These are phyloP conservation scores for Chelonoidis abingdonii DNA, from an alignment of 2,113 vertebrate genomes.

Conservation along the genomic window DNA sequence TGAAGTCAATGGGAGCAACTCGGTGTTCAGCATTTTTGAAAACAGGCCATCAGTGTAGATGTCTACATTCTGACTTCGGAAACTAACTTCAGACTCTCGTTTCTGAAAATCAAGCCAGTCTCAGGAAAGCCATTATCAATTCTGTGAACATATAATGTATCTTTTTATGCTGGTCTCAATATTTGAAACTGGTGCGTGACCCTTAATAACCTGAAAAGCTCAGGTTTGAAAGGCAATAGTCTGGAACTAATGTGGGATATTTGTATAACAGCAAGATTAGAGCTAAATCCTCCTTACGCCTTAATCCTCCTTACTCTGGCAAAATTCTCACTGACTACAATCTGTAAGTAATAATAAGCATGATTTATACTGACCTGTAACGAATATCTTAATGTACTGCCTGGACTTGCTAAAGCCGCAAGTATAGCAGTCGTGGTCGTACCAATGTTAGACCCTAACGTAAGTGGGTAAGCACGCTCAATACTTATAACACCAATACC, in stretches of 20 bases:
- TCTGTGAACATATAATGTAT: not conserved
- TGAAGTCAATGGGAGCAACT: not conserved
- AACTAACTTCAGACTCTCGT: not conserved
- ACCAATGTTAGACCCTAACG: slow-evolving; percentile 95
- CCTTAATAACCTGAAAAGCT: not conserved
- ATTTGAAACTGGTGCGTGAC: not conserved
- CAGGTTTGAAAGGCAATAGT: not conserved
- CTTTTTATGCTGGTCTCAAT: not conserved
- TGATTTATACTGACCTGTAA: slow-evolving; percentile 86
- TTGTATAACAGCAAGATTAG: not conserved
- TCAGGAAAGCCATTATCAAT: not conserved
- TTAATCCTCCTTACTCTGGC: not conserved
- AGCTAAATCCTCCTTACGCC: not conserved
- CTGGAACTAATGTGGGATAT: no score
- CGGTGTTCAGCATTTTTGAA: not conserved
- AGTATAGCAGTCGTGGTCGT: slow-evolving; percentile 98
- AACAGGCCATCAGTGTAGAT: not conserved
- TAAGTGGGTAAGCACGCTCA: slow-evolving; percentile 94
- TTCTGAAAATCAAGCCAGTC: not conserved
- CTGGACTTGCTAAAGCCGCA: slow-evolving; percentile 93
- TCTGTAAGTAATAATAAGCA: not conserved
- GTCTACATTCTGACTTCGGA: not conserved
- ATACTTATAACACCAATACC: slow-evolving; percentile 96
- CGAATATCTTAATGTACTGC: slow-evolving; percentile 85
- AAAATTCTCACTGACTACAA: not conserved